A percentile compares a stretch with the other conserved stretches of the same genome.
Conservation (phyloP, 2,888 invertebrate species). For the Limnephilus auricula region DNA sequence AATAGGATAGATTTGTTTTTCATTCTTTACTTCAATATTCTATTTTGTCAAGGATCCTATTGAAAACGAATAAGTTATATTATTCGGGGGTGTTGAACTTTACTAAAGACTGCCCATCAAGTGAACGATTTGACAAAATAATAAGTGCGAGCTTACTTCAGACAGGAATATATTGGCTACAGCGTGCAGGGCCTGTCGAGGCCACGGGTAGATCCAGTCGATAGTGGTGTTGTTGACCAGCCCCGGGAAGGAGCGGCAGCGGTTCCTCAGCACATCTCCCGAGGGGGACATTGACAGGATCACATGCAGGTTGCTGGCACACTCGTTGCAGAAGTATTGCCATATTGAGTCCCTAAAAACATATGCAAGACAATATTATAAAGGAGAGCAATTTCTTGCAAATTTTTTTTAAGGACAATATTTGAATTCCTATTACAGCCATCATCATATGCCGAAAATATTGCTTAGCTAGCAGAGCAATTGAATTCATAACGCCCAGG, state of each 20-base stretch:
- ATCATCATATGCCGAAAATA: too few species aligned
- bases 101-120: background rate
- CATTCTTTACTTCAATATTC: too few species aligned
- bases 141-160: slow-evolving; percentile 76
- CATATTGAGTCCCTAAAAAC: slow-evolving; percentile 86
- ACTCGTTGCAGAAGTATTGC: slow-evolving; percentile 88
- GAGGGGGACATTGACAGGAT: slow-evolving; percentile 94
- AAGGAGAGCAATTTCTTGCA: background rate
- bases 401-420: too few species aligned
- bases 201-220: slow-evolving; percentile 97
- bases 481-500: too few species aligned
- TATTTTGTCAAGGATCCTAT: background rate
- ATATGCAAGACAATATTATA: slow-evolving; percentile 51
- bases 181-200: slow-evolving; percentile 90
- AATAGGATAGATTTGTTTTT: too few species aligned
- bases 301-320: slow-evolving; percentile 92
- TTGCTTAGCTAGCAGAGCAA: too few species aligned
- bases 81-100: background rate
- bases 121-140: background rate
- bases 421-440: too few species aligned
- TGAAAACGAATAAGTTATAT: background rate
- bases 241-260: slow-evolving; percentile 94
- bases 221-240: slow-evolving; percentile 94
- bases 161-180: slow-evolving; percentile 91
- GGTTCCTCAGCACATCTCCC: slow-evolving; percentile 87